Percentiles rank a stretch among this genome's conserved stretches.
Conservation (phyloP, 2,888 invertebrate species). For the Pristionchus mayeri region DNA sequence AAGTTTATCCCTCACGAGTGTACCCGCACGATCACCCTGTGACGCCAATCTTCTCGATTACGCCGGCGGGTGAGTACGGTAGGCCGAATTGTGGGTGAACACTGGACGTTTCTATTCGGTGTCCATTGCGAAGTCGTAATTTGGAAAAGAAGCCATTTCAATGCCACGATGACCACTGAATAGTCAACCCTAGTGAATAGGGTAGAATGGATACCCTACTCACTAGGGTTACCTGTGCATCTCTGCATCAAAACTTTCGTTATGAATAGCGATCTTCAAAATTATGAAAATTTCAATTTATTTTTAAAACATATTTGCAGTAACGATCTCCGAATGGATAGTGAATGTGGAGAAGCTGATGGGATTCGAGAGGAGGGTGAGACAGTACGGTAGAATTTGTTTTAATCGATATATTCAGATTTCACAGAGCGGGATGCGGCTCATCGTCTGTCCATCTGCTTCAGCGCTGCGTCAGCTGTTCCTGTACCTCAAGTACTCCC, state of each 20-base stretch:
- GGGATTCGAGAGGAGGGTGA: not conserved
- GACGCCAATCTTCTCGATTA: not conserved
- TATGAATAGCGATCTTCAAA: no score
- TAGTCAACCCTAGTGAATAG: no score
- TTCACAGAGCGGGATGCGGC: not conserved
- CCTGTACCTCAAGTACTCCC: not conserved
- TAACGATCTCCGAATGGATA: not conserved
- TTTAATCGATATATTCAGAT: not conserved
- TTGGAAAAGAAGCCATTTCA: no score
- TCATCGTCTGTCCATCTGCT: not conserved
- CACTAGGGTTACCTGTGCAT: no score
- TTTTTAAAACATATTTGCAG: not conserved
- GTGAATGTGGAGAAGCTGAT: slow-evolving; percentile 6
- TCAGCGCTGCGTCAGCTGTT: not conserved
- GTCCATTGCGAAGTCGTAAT: no score
- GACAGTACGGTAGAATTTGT: not conserved
- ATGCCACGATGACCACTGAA: no score
- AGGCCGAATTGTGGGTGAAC: no score
- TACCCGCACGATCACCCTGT: not conserved
- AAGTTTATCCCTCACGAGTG: not conserved
- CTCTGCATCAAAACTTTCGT: no score
- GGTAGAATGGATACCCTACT: no score
- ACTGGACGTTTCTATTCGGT: no score
- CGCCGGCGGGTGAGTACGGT: not conserved
- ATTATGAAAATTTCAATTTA: not conserved